Evolutionary conservation across 2,888 invertebrate species (phyloP), one percentile per base, ranked within the genome.

Genomic region (Diploptera punctata): DNA sequence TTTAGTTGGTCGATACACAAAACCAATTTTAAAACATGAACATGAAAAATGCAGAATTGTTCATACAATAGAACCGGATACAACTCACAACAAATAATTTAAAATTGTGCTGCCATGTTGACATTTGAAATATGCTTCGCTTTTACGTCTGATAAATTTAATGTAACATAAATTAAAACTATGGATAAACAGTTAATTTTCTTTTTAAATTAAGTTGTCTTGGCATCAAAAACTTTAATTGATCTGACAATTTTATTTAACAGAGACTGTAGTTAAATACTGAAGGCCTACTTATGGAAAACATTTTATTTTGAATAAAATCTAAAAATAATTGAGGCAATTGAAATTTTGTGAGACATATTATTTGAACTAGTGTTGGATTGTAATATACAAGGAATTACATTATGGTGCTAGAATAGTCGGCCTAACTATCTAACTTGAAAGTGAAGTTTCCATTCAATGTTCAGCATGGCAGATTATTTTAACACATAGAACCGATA

Each of bases 1-100:
- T 73, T 73, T 73, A 70, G 73, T 73, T 73, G 67, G 70, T 70
- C 70, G 67, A 73, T 70, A 67, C 67, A 73, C 61, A 70, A 68
- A 73, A 73, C 61, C 67, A 69, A 61, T 43, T 65, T 43, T 38
- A 26, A 69, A 52, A 29, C 44, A 47, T 47, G 33, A 70, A 61
- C 44, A 70, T 43, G 18, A 68, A 33, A 21, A 49, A 24, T 68
- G 31, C 52, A 62, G 65, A 65, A 65, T 7, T 49, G 38, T 52
- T 70, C 43, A 43, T 29, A 33, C 24, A 52, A 29, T 19, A 33
- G 68, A 43, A 38, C 57, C 57, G n/a, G 57, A 57, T 10, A 19
- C 21, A 68, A 54, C 57, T 21, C 19, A 10, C 10, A 43, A 57
- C 29, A 57, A 38, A 57, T n/a, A 68, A 57, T 33, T 57, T 68